Conservation (phyloP, 2,888 invertebrate species). For the Brachynemurus nebulosus region DNA sequence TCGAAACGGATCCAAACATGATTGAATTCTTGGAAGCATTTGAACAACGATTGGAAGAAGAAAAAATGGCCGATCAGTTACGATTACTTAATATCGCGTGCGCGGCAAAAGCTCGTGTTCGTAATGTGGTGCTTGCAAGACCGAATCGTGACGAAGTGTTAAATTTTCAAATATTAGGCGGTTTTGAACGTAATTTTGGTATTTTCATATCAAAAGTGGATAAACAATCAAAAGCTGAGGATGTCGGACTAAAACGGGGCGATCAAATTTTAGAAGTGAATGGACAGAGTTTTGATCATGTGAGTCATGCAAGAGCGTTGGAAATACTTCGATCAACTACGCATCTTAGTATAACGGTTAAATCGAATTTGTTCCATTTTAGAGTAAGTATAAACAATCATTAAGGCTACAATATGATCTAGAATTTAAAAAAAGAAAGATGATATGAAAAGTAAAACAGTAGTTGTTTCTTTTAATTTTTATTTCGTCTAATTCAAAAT, state of each 20-base stretch:
- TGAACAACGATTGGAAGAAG: slow-evolving; percentile 69
- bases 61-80: slow-evolving; percentile 73
- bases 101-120: slow-evolving; percentile 86
- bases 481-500: too few species aligned
- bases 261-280: slow-evolving; percentile 98
- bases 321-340: slow-evolving; percentile 89
- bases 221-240: slow-evolving; percentile 84
- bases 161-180: slow-evolving; percentile 88
- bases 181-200: slow-evolving; percentile 82
- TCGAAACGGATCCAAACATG: slow-evolving; percentile 91
- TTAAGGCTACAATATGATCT: too few species aligned
- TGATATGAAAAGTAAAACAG: too few species aligned
- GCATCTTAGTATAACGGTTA: slow-evolving; percentile 90
- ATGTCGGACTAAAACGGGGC: slow-evolving; percentile 89
- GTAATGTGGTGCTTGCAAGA: slow-evolving; percentile 82
- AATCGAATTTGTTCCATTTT: slow-evolving; percentile 86
- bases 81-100: slow-evolving; percentile 89
- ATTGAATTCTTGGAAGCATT: slow-evolving; percentile 92
- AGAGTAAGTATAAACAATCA: slow-evolving; percentile 55
- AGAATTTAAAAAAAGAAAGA: too few species aligned
- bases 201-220: slow-evolving; percentile 94
- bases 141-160: slow-evolving; percentile 87
- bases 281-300: slow-evolving; percentile 90
- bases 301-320: slow-evolving; percentile 79
- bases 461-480: too few species aligned